Conservation (phyloP, 1,140 invertebrate species). For the Drosophila obscura region DNA sequence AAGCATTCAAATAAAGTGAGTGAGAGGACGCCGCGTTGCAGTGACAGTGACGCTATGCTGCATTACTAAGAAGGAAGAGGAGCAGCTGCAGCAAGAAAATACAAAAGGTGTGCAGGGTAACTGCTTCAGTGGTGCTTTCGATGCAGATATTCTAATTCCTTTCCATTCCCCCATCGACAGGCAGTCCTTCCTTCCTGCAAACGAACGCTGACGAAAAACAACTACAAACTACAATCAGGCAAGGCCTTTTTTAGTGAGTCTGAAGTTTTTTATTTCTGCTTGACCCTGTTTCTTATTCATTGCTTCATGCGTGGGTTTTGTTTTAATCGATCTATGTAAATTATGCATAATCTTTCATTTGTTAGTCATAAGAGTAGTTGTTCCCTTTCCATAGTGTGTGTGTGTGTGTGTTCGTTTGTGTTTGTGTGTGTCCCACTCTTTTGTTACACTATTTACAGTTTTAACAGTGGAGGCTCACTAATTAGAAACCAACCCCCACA, state of each 20-base stretch:
- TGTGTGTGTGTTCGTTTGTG: constrained; percentile 5
- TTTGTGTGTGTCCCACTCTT: constrained; percentile 10
- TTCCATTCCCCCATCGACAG: constrained; percentile 30
- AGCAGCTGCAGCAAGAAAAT: constrained; percentile 33
- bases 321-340: constrained; percentile 44
- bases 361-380: constrained; percentile 39
- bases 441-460: constrained; percentile 17
- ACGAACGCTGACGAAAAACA: constrained; percentile 11
- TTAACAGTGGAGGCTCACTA: constrained; percentile 30
- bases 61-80: constrained; percentile 44
- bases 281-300: constrained; percentile 30
- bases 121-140: constrained; percentile 21
- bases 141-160: constrained; percentile 30
- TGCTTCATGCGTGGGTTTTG: constrained; percentile 16
- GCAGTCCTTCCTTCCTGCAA: constrained; percentile 7
- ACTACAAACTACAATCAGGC: constrained; percentile 23
- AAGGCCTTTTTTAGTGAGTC: constrained; percentile 41
- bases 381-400: background rate
- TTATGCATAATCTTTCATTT: constrained; percentile 38
- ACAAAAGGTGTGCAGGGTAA: constrained; percentile 21
- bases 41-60: constrained; percentile 64
- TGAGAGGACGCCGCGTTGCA: constrained; percentile 63
- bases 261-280: constrained; percentile 41
- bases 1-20: constrained; percentile 4
- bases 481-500: constrained; percentile 42